Base-by-base conservation (phyloP, 2,888 invertebrate genomes). In the Mythimna impura region DNA sequence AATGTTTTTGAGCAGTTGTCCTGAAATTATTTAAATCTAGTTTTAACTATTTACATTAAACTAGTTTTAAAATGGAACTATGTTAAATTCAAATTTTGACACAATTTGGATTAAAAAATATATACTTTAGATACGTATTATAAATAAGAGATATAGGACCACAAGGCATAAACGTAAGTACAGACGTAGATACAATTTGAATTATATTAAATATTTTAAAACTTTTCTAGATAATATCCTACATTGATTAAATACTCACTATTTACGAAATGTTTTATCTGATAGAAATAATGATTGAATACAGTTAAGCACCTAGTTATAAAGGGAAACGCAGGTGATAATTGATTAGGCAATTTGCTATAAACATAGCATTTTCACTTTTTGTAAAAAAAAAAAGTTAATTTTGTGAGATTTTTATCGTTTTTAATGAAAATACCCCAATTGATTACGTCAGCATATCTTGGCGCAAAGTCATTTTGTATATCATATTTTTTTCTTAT, bases 1-100 rank as follows among this genome's bases (percentile, higher is more conserved):
- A 1, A 94, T 71, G 20, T 87, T 92, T 66, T 88, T 90, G 7
- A 93, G 12, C 1, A 93, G 63, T 52, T 82, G 66, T 40, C 52
- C 89, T 89, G 55, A 2, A 79, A 79, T 65, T 1, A 57, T 30
- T n/a, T n/a, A n/a, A 3, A 30, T 34, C 9, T 10, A 7, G 14
- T 43, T 14, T 36, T 36, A 36, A 36, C 36, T 36, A 36, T n/a
- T 43, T 6, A 17, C 5, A 55, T 6, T 30, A 25, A 40, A 36
- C 1, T 7, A 10, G 22, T 0, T 25, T 66, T 14, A 3, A 25
- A 25, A n/a, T 43, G 0, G 8, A 57, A 55, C 1, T 25, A 6
- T n/a, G 14, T 14, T 14, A 20, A 4, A 52, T 20, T 66, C 6
- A 4, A 20, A 25, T 7, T 40, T 14, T n/a, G 0, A n/a, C 1